phyloP scores from a whole-genome alignment of 2,797 vertebrate species.

The Psittacula echo region DNA sequence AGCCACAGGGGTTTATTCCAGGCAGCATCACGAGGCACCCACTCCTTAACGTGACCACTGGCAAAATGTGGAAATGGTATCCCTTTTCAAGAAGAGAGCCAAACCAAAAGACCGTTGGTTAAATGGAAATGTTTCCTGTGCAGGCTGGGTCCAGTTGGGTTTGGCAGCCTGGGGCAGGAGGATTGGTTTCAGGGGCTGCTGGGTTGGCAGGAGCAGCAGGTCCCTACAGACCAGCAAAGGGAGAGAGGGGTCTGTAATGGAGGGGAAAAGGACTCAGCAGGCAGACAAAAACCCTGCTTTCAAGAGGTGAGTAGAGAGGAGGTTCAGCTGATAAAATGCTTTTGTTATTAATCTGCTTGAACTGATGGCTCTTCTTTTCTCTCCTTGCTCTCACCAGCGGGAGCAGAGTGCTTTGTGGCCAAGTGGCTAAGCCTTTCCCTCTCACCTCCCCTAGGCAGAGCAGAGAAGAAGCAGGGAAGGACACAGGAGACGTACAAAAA shows the following conservation, averaged over 20 bases:
- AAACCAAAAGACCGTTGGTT: background rate
- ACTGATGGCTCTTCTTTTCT: background rate
- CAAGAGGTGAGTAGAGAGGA: background rate
- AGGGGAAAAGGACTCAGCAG: background rate
- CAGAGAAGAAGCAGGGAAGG: background rate
- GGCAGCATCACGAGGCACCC: accelerated
- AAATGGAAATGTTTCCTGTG: background rate
- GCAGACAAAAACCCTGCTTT: background rate
- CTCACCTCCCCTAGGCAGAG: background rate
- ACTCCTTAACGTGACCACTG: accelerated
- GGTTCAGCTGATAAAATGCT: background rate
- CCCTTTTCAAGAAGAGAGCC: background rate
- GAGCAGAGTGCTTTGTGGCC: accelerated
- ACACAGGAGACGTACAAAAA: background rate
- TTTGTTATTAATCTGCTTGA: background rate
- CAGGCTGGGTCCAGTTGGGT: background rate
- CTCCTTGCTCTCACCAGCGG: background rate
- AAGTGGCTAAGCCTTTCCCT: accelerated
- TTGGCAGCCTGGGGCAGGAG: background rate
- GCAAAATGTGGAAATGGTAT: background rate
- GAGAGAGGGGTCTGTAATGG: accelerated
- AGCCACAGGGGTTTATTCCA: background rate
- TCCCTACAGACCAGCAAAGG: background rate
- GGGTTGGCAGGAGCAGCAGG: background rate
- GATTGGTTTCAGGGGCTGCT: background rate